These are phyloP conservation scores for Acleris cristana DNA, from an alignment of 2,888 invertebrate genomes.

Conservation along the genomic window DNA sequence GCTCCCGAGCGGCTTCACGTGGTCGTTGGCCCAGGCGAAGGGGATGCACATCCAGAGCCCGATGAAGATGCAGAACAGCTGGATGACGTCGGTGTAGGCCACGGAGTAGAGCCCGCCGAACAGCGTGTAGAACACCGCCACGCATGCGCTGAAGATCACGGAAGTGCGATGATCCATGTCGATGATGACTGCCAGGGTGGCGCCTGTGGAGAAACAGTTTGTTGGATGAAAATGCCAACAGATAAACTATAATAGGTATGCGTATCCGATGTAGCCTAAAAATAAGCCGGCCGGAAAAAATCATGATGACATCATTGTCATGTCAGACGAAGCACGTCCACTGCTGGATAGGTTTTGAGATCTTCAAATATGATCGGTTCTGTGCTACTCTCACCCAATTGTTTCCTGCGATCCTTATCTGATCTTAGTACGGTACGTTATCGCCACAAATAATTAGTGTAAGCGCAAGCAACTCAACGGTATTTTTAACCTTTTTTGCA, in stretches of 20 bases:
- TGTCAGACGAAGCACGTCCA: no score
- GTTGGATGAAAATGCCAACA: background rate
- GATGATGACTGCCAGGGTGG: constrained; percentile 98
- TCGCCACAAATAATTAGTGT: no score
- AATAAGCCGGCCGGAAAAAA: background rate
- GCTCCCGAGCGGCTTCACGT: constrained; percentile 91
- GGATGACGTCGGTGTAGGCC: constrained; percentile 99
- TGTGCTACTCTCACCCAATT: no score
- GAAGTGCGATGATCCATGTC: constrained; percentile 97
- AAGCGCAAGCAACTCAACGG: no score
- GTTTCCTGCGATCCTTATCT: no score
- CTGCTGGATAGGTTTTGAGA: no score
- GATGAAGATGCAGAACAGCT: constrained; percentile 98
- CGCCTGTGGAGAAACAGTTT: constrained; percentile 84
- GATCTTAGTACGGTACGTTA: no score
- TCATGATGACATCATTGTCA: background rate
- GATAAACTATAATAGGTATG: background rate
- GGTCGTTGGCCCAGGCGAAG: constrained; percentile 95
- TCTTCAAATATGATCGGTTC: no score
- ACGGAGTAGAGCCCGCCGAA: constrained; percentile 99
- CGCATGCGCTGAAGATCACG: constrained; percentile 97
- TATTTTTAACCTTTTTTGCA: no score
- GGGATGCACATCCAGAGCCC: constrained; percentile 99
- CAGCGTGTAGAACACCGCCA: constrained; percentile 98
- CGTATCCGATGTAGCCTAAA: background rate